phyloP scores from a whole-genome alignment of 1,140 invertebrate genomes.

The Ditylenchus dipsaci region DNA sequence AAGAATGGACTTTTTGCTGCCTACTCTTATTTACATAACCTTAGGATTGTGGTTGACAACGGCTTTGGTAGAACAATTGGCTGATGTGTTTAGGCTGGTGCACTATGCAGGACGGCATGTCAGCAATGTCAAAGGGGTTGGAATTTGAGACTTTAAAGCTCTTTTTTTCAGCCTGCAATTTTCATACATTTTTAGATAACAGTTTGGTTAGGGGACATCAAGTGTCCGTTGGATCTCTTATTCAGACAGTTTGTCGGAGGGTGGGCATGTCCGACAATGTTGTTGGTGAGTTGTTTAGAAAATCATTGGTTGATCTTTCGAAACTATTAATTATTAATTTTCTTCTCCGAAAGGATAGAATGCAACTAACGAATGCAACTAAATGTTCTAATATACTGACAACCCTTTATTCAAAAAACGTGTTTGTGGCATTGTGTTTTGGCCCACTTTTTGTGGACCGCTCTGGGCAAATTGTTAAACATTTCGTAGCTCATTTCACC shows the following conservation, averaged over 20 bases:
- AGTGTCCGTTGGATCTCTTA: slow-evolving; percentile 46
- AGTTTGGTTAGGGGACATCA: slow-evolving; percentile 51
- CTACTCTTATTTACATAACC: slow-evolving; percentile 52
- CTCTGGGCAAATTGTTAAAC: background rate
- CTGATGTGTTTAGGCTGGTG: slow-evolving; percentile 52
- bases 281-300: slow-evolving; percentile 40
- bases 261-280: slow-evolving; percentile 53
- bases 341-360: no score
- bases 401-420: no score
- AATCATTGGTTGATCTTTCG: background rate
- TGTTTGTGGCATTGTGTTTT: no score
- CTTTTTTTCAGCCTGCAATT: no score
- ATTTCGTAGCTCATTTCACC: no score
- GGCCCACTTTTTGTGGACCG: no score
- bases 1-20: slow-evolving; percentile 53
- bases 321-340: no score
- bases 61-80: slow-evolving; percentile 51
- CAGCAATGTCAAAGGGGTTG: slow-evolving; percentile 50
- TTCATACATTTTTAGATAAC: slow-evolving; percentile 48
- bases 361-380: no score
- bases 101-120: slow-evolving; percentile 54
- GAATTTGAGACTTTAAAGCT: background rate
- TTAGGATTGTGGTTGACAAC: slow-evolving; percentile 55
- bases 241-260: slow-evolving; percentile 49
- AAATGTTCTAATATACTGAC: no score